Base-by-base conservation (phyloP, 2,797 vertebrate species). In the Diceros bicornis region DNA sequence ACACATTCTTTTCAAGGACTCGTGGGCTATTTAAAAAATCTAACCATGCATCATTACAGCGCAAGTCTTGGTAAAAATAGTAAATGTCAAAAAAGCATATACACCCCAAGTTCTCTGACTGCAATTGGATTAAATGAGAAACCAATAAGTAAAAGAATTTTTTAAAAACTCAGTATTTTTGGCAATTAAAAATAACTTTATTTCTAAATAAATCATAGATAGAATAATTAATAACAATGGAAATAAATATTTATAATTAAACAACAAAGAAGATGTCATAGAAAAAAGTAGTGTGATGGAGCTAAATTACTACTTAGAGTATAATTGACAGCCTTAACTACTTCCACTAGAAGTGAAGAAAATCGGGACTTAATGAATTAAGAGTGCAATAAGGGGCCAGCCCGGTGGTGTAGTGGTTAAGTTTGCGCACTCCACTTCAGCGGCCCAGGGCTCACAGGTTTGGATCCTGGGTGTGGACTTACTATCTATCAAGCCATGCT, bases 131-230 rank as follows among this genome's bases (percentile, higher is more conserved):
- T 85, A 85, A 79, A 72, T 59, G 86, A 90, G 55, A 74, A 72
- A 81, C 34, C 59, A 81, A 27, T 64, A 71, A 52, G 44, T 57
- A 85, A 89, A 75, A 57, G 29, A 55, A 75, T 44, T 32, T 66
- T 93, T 66, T 17, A 75, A 81, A 93, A 61, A 32, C 37, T n/a
- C 6, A 91, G 16, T 61, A 83, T 69, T 93, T 83, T 78, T 78
- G 29, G 27, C 78, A 85, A 75, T 89, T 90, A 72, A 93, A 89
- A 93, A 59, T 78, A 78, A 61, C 29, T 91, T 75, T 55, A 82
- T 79, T 89, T 64, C 29, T 78, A 66, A 78, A 34, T 90, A 93
- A 90, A 66, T 89, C 29, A 82, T 94, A 16, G 32, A 14, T 59
- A 61, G 59, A 77, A 55, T 77, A 69, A 18, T 79, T 10, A 74